Evolutionary conservation across 2,113 vertebrate genomes (phyloP), one percentile per base, ranked within the genome.

Genomic region (Gobius niger): DNA sequence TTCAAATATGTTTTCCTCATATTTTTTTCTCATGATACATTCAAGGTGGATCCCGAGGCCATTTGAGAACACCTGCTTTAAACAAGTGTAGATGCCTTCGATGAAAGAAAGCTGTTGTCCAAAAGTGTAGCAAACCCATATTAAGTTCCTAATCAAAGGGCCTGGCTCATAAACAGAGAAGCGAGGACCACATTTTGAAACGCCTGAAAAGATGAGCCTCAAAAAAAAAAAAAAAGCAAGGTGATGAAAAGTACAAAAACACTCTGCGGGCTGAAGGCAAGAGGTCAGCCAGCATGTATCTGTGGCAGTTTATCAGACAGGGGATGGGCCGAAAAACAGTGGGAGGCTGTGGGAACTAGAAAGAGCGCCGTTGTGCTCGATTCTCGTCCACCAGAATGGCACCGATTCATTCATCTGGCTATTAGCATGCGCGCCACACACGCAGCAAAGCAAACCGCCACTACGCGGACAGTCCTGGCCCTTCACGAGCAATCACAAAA

Each of bases 391-490:
- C 79, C 80, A 84, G 84, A 89, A 85, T 83, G 77, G 75, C 79
- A 65, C 76, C 9, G 77, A 90, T 90, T 91, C 87, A 89, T 90
- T 82, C 81, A 72, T 6, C n/a, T 44, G 5, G 41, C 73, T 82
- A 90, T 91, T 88, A 89, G 87, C 81, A 91, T 91, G 84, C 90
- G 73, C 77, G 56, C 77, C 76, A 77, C 87, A 83, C 60, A 57
- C 54, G 11, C 78, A 79, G 63, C 75, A 66, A 76, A 71, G 63
- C 75, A 66, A 76, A 71, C 51, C 83, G 81, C 40, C 46, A 85
- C 73, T 81, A 82, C 70, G 80, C n/a, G 24, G 80, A 76, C 86
- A 85, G 72, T 68, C 52, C 63, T 72, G 74, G 57, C 81, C 44
- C 63, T 71, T 81, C 69, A 62, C 63, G 67, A 54, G 67, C 75